A percentile compares a stretch with the other conserved stretches of the same genome.
phyloP scores from a whole-genome alignment of 2,888 invertebrate species.

The Allophyes oxyacanthae region DNA sequence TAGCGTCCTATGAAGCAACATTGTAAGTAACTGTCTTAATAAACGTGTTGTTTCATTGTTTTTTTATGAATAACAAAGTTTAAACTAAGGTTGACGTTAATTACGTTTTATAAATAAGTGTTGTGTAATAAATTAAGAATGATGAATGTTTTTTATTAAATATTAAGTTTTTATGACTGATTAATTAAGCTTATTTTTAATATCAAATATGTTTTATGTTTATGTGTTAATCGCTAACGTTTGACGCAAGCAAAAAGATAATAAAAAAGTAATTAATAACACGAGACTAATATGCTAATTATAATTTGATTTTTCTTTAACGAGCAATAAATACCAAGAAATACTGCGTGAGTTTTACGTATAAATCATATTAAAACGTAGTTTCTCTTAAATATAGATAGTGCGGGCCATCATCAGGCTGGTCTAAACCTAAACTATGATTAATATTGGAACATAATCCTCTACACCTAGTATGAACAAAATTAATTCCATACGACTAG shows the following conservation, averaged over 20 bases:
- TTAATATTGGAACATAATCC: too few species aligned
- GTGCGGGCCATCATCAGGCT: too few species aligned
- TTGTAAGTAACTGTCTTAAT: conserved; percentile 69
- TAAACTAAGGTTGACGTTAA: conserved; percentile 28
- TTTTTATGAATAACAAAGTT: conserved; percentile 16
- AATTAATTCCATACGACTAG: too few species aligned
- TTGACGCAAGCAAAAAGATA: not conserved
- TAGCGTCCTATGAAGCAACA: conserved; percentile 70
- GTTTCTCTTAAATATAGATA: too few species aligned
- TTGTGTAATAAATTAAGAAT: conserved; percentile 22
- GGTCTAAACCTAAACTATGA: too few species aligned
- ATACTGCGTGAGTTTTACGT: too few species aligned
- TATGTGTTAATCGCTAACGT: conserved; percentile 1
- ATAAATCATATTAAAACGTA: too few species aligned
- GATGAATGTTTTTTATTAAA: conserved; percentile 25
- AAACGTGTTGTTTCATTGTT: conserved; percentile 25
- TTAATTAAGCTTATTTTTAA: conserved; percentile 18
- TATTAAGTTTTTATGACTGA: conserved; percentile 21
- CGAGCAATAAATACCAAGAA: too few species aligned
- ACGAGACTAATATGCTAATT: not conserved
- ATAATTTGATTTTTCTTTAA: too few species aligned
- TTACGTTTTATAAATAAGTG: conserved; percentile 20
- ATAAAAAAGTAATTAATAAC: not conserved
- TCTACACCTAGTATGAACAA: too few species aligned
- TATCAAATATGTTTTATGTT: not conserved